These are phyloP conservation scores for Tetragonula carbonaria DNA, from an alignment of 2,888 invertebrate genomes.

Conservation along the genomic window DNA sequence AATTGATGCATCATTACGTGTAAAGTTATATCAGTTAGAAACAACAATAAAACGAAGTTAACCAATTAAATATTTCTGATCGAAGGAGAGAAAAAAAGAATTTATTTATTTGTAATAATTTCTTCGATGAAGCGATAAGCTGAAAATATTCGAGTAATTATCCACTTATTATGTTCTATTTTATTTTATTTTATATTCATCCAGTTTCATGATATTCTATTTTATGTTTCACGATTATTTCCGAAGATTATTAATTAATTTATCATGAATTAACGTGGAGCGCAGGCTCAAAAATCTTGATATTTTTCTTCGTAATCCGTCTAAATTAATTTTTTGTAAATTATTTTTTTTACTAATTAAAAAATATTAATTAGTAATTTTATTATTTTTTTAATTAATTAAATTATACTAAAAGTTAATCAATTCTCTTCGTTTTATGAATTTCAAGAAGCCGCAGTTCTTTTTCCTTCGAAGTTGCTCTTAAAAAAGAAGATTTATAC, in stretches of 20 bases:
- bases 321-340: too few relatives aligned
- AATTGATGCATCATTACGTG: neutral
- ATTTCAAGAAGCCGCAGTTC: too few relatives aligned
- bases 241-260: neutral
- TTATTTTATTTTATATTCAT: neutral
- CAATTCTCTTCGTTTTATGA: too few relatives aligned
- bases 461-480: too few relatives aligned
- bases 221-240: neutral
- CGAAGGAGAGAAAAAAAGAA: too few relatives aligned
- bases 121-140: neutral
- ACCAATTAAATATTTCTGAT: neutral
- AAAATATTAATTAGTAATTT: too few relatives aligned
- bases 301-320: neutral
- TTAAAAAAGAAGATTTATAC: too few relatives aligned
- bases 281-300: neutral
- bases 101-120: neutral
- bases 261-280: rapidly evolving
- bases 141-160: neutral
- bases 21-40: neutral
- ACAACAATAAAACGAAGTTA: neutral
- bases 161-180: neutral
- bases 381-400: neutral
- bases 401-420: too few relatives aligned
- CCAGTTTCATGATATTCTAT: neutral
- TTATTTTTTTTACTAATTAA: neutral